Evolutionary conservation across 2,113 vertebrate species (phyloP).

Genomic region (Semicossyphus pulcher): DNA sequence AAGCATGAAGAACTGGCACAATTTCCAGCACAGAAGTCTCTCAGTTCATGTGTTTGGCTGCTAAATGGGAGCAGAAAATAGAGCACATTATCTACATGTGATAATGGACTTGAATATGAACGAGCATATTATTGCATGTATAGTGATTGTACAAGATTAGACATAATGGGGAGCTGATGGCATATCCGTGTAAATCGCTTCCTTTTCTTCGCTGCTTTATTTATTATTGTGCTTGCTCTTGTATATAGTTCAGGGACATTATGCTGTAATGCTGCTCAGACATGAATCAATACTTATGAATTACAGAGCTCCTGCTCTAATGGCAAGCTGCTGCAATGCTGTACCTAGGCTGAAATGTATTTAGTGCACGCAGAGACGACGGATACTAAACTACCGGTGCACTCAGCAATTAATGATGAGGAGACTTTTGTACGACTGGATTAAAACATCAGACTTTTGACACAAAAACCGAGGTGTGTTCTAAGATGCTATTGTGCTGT

Average conservation of each 20-base stretch:
- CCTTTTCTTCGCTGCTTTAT: constrained; percentile 27
- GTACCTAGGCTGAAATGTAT: constrained; percentile 40
- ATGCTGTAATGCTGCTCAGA: constrained; percentile 52
- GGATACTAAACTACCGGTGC: constrained; percentile 20
- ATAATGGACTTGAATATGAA: constrained; percentile 17
- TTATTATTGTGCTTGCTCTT: constrained; percentile 40
- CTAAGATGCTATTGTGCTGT: background rate
- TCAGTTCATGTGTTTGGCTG: background rate
- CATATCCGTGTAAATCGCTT: constrained; percentile 22
- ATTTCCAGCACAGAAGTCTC: background rate
- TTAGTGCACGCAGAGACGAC: constrained; percentile 32
- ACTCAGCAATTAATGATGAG: constrained; percentile 8
- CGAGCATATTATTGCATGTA: constrained; percentile 4
- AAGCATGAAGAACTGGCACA: constrained; percentile 1
- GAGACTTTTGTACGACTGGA: background rate
- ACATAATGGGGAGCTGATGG: constrained; percentile 29
- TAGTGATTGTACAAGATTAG: constrained; percentile 8
- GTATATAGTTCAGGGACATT: constrained; percentile 39
- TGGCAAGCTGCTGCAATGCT: constrained; percentile 27
- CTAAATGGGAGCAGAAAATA: constrained; percentile 11
- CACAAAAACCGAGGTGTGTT: background rate
- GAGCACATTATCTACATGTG: constrained; percentile 4
- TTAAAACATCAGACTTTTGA: background rate
- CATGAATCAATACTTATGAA: constrained; percentile 72
- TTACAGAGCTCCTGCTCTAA: constrained; percentile 56